Evolutionary conservation across 2,888 invertebrate genomes (phyloP), one percentile per base, ranked within the genome.

Genomic region (Liopterus haemorrhoidalis): DNA sequence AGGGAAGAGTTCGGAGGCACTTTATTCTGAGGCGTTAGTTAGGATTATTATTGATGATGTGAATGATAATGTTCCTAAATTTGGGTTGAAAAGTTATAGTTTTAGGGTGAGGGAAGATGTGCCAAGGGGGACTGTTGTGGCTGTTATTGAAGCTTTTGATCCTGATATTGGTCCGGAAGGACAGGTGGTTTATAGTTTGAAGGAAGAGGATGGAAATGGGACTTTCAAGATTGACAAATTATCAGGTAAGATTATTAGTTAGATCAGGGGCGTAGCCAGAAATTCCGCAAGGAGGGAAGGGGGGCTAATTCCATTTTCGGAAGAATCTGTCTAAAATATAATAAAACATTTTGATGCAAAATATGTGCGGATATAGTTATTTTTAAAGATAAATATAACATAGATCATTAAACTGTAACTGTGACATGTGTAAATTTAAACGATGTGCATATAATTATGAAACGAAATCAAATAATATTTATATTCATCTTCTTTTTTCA

Each of bases 101-200:
- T 88, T 91, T 25, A 85, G 89, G 61, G 81, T 91, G 16, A 79
- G 91, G 4, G 95, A 96, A 68, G 95, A 95, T 67, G 78, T 94
- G 41, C 94, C 94, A 0, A 70, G 78, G 2, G 92, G 92, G 49
- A 83, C 89, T 46, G 84, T 92, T 2, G 82, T 94, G 2, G 90
- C 89, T 2, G 82, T 86, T 15, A 78, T 95, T 12, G 84, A 78
- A 20, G 85, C 85, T 1, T 82, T 79, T 22, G 95, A 96, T 69
- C 83, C 85, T 0, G 95, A 95, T 70, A 72, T 85, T 25, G 92
- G 86, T 1, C 73, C 77, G 1, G 90, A 88, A 48, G 93, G 93
- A 2, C 76, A 78, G 50, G 77, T 95, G 8, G 69, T 78, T 8
- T 96, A 93, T 68, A 77, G 80, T 11, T 70, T 90, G 41, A 78